These are phyloP conservation scores for Potamilus streckersoni DNA, from an alignment of 1,140 invertebrate genomes.

Conservation along the genomic window DNA sequence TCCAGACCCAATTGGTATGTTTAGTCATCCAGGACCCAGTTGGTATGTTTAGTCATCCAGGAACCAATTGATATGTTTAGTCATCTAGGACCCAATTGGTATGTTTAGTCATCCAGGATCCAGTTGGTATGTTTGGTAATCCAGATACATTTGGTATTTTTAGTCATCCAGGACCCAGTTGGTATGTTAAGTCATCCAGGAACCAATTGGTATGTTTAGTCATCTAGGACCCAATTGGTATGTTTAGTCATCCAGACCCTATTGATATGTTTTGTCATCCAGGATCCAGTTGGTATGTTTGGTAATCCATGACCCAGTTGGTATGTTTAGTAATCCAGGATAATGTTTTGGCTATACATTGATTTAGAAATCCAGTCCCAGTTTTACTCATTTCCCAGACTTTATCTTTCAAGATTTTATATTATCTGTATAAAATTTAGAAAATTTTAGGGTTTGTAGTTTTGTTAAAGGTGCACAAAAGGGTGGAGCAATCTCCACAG, in stretches of 20 bases:
- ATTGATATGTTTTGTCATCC: constrained; percentile 73
- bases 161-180: neutral
- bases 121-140: too few relatives aligned
- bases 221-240: constrained; percentile 84
- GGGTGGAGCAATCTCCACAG: too few relatives aligned
- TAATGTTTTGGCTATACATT: neutral
- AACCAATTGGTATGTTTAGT: constrained; percentile 81
- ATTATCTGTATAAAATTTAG: neutral
- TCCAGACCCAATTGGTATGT: constrained; percentile 89
- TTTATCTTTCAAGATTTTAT: neutral
- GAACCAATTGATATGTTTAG: too few relatives aligned
- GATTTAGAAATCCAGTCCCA: neutral
- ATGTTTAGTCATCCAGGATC: too few relatives aligned
- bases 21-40: neutral
- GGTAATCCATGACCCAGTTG: constrained; percentile 81
- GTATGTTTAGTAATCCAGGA: constrained; percentile 58
- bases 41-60: too few relatives aligned
- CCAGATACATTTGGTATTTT: constrained; percentile 83
- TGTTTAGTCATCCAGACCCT: constrained; percentile 80
- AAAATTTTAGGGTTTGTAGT: too few relatives aligned
- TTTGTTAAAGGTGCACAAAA: too few relatives aligned
- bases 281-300: neutral
- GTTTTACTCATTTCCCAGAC: too few relatives aligned
- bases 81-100: too few relatives aligned
- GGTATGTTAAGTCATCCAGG: constrained; percentile 59